Evolutionary conservation across 2,888 invertebrate species (phyloP).

Genomic region (Tetragonisca angustula): DNA sequence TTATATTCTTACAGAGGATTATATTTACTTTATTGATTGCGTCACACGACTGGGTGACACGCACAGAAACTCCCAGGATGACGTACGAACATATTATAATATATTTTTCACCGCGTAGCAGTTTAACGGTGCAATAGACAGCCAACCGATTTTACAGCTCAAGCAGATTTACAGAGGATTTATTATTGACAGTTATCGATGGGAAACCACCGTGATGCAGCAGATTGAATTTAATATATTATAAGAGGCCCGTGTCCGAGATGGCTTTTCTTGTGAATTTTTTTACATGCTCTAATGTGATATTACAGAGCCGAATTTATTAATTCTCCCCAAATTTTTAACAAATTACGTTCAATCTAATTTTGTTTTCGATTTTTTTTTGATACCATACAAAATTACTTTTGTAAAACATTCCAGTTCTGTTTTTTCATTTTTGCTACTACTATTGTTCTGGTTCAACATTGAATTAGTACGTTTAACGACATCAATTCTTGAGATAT

Average conservation of each 20-base stretch:
- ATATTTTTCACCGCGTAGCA: slow-evolving; percentile 78
- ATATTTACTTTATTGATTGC: slow-evolving; percentile 83
- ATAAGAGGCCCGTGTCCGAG: slow-evolving; percentile 71
- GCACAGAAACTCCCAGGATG: slow-evolving; percentile 58
- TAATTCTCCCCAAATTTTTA: background rate
- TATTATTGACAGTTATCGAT: slow-evolving; percentile 82
- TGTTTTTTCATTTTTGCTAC: background rate
- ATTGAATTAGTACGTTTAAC: slow-evolving; percentile 1
- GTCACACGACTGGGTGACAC: slow-evolving; percentile 77
- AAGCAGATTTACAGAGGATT: slow-evolving; percentile 81
- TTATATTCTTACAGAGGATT: slow-evolving; percentile 85
- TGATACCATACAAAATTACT: background rate
- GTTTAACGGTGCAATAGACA: slow-evolving; percentile 81
- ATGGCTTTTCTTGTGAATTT: slow-evolving; percentile 58
- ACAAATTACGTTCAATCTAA: background rate
- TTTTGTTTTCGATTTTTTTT: background rate
- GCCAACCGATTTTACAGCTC: slow-evolving; percentile 81
- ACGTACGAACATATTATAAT: slow-evolving; percentile 70
- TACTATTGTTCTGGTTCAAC: background rate
- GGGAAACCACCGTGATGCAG: slow-evolving; percentile 83
- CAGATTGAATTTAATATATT: slow-evolving; percentile 80
- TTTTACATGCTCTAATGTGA: slow-evolving; percentile 53
- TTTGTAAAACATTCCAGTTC: background rate
- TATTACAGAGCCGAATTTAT: slow-evolving; percentile 50
- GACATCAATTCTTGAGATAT: background rate